phyloP scores from a whole-genome alignment of 1,140 invertebrate species.

The Laupala kohalensis region DNA sequence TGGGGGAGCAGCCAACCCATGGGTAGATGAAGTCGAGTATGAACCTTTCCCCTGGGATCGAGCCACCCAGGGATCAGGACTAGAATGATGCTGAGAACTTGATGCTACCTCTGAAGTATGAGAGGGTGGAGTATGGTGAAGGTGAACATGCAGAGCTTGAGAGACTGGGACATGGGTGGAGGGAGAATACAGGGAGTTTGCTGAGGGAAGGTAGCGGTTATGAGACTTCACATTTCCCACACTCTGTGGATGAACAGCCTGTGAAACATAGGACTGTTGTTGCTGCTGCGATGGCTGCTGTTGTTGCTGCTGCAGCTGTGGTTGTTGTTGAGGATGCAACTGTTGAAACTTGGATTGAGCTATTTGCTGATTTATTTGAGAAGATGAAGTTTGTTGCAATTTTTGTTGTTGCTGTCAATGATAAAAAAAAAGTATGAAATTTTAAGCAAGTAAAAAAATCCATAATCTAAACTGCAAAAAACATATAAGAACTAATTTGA shows the following conservation, averaged over 20 bases:
- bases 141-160: slow-evolving; percentile 5
- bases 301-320: background rate
- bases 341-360: background rate
- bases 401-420: background rate
- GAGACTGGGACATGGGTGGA: background rate
- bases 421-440: background rate
- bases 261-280: background rate
- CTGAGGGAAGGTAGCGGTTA: background rate
- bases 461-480: no score
- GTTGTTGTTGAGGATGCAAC: background rate
- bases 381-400: background rate
- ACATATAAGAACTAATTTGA: no score
- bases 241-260: background rate
- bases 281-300: background rate
- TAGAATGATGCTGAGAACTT: background rate
- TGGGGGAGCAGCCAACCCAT: slow-evolving; percentile 37
- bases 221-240: background rate
- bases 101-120: background rate
- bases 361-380: background rate
- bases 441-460: no score
- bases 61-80: slow-evolving; percentile 6
- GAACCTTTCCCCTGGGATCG: background rate
- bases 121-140: slow-evolving; percentile 5
- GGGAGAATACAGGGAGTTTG: background rate
- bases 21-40: slow-evolving; percentile 1